Evolutionary conservation across 2,797 vertebrate species (phyloP).

Genomic region (Trichosurus vulpecula): DNA sequence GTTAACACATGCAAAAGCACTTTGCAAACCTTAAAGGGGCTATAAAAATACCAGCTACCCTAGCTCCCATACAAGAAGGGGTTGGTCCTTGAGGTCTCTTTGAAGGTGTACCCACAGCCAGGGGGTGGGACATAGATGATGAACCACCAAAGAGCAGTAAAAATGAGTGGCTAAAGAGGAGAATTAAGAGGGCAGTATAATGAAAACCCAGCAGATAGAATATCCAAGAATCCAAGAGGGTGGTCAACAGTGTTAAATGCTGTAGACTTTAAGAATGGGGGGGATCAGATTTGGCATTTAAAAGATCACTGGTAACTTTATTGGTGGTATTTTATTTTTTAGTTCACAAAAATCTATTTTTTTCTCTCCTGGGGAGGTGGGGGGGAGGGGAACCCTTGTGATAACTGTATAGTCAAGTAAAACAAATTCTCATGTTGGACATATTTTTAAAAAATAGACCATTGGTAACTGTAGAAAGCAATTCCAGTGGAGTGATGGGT

Average conservation of each 20-base stretch:
- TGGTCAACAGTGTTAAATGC: background rate
- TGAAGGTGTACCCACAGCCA: no score
- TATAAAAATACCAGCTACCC: no score
- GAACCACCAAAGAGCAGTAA: background rate
- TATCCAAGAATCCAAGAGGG: background rate
- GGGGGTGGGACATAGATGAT: background rate
- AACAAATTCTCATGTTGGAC: background rate
- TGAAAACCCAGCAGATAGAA: background rate
- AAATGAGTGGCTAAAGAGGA: background rate
- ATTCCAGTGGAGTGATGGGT: background rate
- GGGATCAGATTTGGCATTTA: background rate
- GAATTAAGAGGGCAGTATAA: background rate
- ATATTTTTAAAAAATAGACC: background rate
- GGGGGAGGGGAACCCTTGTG: background rate
- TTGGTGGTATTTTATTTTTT: background rate
- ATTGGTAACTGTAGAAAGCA: background rate
- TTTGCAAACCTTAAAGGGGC: no score
- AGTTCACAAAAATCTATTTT: background rate
- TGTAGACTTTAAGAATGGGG: background rate
- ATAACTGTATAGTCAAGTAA: background rate
- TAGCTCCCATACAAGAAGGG: no score
- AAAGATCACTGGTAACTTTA: background rate
- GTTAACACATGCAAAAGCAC: background rate
- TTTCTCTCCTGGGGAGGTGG: background rate
- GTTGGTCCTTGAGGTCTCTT: no score